Conservation (phyloP, 2,113 vertebrate genomes). For the Oxyruncus cristatus region DNA sequence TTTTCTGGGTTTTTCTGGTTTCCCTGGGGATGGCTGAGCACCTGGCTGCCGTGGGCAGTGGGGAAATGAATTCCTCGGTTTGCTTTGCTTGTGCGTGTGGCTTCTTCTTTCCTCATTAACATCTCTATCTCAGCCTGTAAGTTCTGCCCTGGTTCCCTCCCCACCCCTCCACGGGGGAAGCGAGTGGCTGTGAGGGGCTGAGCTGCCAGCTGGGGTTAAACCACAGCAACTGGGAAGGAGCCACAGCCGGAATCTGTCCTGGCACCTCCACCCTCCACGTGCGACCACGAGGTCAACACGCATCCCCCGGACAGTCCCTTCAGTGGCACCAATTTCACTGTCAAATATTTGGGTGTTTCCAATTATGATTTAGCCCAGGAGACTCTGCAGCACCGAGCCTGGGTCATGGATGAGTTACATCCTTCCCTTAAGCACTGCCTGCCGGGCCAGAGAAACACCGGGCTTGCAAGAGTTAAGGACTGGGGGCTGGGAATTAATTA, state of each 20-base stretch:
- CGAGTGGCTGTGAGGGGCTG: background rate
- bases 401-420: background rate
- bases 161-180: background rate
- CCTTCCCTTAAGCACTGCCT: background rate
- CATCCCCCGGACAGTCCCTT: background rate
- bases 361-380: background rate
- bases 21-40: background rate
- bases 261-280: background rate
- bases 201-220: background rate
- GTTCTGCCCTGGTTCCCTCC: background rate
- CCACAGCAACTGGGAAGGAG: background rate
- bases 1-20: too few relatives aligned
- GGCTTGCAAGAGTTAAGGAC: constrained; percentile 8
- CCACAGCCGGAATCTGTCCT: background rate
- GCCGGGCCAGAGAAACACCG: background rate
- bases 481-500: constrained; percentile 7
- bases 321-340: background rate
- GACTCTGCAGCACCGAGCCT: background rate
- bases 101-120: background rate
- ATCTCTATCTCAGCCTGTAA: background rate
- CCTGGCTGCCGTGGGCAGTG: background rate
- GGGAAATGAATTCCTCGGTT: background rate
- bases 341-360: constrained; percentile 16
- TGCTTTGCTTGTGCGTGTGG: background rate
- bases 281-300: accelerated